These are phyloP conservation scores for Drosophila mayri DNA, from an alignment of 1,140 invertebrate genomes.

Conservation along the genomic window DNA sequence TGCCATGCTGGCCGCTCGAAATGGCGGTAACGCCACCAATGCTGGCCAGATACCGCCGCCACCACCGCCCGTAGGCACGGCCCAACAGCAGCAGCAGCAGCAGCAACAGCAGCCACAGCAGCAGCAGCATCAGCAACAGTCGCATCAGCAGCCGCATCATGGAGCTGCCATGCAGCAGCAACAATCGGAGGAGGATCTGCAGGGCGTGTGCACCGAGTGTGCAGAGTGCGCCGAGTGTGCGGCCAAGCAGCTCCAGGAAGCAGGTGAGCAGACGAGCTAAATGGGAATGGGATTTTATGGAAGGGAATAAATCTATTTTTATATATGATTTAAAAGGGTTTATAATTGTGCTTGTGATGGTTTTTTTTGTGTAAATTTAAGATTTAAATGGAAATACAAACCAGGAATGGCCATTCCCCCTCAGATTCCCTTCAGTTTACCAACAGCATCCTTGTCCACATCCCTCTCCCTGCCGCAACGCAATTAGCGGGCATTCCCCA, in stretches of 20 bases:
- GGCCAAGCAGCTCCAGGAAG: slow-evolving; percentile 83
- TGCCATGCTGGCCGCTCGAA: slow-evolving; percentile 84
- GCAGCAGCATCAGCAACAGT: slow-evolving; percentile 34
- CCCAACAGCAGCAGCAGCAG: slow-evolving; percentile 50
- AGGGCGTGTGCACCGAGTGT: slow-evolving; percentile 84
- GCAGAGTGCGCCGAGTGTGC: slow-evolving; percentile 84
- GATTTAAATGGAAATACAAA: too few species aligned
- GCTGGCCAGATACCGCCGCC: slow-evolving; percentile 74
- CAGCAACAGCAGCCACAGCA: slow-evolving; percentile 49
- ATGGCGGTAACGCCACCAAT: slow-evolving; percentile 35
- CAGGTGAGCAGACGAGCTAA: slow-evolving; percentile 62
- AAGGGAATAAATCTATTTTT: too few species aligned
- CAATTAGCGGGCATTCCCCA: slow-evolving; percentile 54
- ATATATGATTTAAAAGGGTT: too few species aligned
- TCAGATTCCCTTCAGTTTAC: too few species aligned
- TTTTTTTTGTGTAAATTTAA: too few species aligned
- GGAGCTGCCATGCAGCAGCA: slow-evolving; percentile 52
- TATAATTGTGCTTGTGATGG: too few species aligned
- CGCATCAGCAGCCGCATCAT: slow-evolving; percentile 50
- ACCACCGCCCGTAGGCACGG: slow-evolving; percentile 67
- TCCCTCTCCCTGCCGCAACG: slow-evolving; percentile 19
- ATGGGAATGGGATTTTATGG: too few species aligned
- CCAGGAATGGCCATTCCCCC: too few species aligned
- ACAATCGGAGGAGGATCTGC: slow-evolving; percentile 72
- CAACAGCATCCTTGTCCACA: background rate